phyloP scores from a whole-genome alignment of 2,888 invertebrate species.

The Tipula unca region DNA sequence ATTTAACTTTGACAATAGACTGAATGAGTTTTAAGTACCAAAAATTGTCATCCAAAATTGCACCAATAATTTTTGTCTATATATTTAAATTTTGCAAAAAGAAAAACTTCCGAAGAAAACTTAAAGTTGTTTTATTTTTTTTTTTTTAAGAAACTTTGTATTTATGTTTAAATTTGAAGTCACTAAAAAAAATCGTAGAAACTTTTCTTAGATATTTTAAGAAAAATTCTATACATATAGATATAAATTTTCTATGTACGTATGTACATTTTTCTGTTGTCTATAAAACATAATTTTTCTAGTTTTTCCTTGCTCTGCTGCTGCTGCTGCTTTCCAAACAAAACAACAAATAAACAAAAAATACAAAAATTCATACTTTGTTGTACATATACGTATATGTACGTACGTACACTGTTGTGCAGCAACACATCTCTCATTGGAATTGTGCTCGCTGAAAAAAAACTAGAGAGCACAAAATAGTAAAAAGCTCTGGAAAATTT shows the following conservation, averaged over 20 bases:
- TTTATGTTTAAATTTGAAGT: background rate
- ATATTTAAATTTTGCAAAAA: background rate
- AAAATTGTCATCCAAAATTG: background rate
- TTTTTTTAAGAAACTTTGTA: background rate
- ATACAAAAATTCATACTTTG: background rate
- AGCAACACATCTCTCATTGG: background rate
- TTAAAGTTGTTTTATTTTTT: background rate
- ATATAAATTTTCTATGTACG: background rate
- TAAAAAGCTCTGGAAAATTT: background rate
- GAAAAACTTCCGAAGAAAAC: background rate
- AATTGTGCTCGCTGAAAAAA: background rate
- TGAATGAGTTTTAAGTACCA: slow-evolving; percentile 8
- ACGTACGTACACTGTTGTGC: background rate
- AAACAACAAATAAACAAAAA: background rate
- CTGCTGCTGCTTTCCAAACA: background rate
- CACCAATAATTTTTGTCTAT: background rate
- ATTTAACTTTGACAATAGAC: slow-evolving; percentile 2
- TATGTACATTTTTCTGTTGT: background rate
- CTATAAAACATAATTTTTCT: background rate
- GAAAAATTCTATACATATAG: background rate
- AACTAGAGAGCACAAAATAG: background rate
- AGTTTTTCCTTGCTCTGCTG: background rate
- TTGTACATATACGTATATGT: background rate
- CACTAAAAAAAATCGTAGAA: background rate
- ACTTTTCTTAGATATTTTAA: background rate